Evolutionary conservation across 64 coral and sea anemone genomes (phyloP).

Genomic region (Pocillopora verrucosa): DNA sequence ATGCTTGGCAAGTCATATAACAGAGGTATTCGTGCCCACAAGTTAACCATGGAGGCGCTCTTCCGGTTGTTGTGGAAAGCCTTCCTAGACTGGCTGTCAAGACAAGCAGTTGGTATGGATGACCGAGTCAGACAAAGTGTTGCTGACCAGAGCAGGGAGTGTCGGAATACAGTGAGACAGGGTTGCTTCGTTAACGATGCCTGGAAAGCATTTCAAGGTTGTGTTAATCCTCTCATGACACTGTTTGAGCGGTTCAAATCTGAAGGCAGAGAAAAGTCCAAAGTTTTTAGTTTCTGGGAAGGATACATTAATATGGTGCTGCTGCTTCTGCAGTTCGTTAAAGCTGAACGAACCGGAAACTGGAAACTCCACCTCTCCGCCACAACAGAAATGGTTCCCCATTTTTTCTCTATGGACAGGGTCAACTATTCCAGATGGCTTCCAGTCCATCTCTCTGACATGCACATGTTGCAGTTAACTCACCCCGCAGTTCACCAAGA

Average conservation of each 20-base stretch:
- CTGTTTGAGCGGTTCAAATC: constrained; percentile 28
- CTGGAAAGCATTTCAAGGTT: constrained; percentile 18
- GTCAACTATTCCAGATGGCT: no score
- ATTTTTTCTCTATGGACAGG: no score
- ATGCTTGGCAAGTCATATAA: constrained; percentile 58
- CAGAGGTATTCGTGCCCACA: no score
- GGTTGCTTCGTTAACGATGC: neutral
- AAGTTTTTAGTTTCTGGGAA: constrained; percentile 8
- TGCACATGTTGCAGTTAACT: no score
- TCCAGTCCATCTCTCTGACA: no score
- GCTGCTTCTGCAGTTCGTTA: constrained; percentile 14
- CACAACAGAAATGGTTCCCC: constrained; percentile 3
- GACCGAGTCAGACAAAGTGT: constrained; percentile 16
- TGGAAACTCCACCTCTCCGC: constrained; percentile 8
- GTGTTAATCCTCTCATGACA: constrained; percentile 26
- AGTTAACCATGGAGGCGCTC: constrained; percentile 44
- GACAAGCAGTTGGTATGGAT: constrained; percentile 5
- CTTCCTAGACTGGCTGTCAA: constrained; percentile 33
- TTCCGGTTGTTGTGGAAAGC: constrained; percentile 50
- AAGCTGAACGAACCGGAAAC: no score
- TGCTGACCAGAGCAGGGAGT: no score
- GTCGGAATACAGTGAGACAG: neutral
- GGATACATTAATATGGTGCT: constrained; percentile 9
- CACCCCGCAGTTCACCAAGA: no score
- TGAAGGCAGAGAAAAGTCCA: constrained; percentile 42